These are phyloP conservation scores for Montipora capricornis DNA, from an alignment of 64 coral and sea anemone species.

Conservation along the genomic window DNA sequence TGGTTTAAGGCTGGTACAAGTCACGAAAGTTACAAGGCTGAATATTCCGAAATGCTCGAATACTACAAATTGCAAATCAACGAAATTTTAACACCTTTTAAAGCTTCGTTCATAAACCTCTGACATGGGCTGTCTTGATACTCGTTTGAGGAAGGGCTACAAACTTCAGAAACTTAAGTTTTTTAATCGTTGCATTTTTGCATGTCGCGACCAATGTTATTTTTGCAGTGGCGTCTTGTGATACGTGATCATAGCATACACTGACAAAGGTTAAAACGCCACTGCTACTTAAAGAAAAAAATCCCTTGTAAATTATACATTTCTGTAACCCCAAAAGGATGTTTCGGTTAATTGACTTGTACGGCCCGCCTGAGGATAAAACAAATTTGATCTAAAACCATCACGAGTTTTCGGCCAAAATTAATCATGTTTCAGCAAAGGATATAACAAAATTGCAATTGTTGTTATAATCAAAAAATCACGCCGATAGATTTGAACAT, in stretches of 20 bases:
- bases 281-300: neutral
- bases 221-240: slow-evolving; percentile 1
- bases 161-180: too few relatives aligned
- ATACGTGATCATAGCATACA: neutral
- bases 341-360: neutral
- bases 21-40: neutral
- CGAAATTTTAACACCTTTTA: neutral
- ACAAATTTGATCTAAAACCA: neutral
- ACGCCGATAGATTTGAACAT: slow-evolving; percentile 59
- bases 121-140: too few relatives aligned
- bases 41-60: too few relatives aligned
- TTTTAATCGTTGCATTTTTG: neutral
- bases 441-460: slow-evolving; percentile 32
- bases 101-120: too few relatives aligned
- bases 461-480: slow-evolving; percentile 40
- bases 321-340: too few relatives aligned
- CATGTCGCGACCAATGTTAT: neutral
- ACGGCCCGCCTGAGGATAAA: neutral
- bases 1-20: neutral
- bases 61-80: neutral
- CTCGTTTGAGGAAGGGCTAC: too few relatives aligned
- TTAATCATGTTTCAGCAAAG: neutral
- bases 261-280: neutral
- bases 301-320: neutral
- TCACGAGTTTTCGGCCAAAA: neutral